Conservation (phyloP, 2,113 vertebrate species). For the Pandion haliaetus region DNA sequence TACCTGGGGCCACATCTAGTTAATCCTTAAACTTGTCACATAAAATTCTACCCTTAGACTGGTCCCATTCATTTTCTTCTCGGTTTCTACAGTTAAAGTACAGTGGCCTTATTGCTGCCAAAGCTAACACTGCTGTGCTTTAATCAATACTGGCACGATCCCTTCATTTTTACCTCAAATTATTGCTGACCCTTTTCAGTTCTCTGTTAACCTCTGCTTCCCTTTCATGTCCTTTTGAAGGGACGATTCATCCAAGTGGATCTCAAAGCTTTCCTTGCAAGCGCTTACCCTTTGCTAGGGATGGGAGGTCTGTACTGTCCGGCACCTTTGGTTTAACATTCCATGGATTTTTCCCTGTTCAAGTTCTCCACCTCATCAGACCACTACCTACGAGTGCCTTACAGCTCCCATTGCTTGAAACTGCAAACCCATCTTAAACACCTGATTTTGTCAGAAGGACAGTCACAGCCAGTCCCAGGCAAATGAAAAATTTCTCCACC, state of each 20-base stretch:
- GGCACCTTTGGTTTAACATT: background rate
- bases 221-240: background rate
- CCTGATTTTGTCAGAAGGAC: background rate
- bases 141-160: background rate
- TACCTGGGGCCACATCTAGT: background rate
- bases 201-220: background rate
- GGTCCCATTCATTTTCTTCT: background rate
- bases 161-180: background rate
- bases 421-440: background rate
- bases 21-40: background rate
- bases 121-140: fast-evolving
- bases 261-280: background rate
- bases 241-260: background rate
- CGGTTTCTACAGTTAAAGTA: background rate
- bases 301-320: background rate
- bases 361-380: background rate
- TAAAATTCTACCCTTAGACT: background rate
- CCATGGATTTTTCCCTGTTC: background rate
- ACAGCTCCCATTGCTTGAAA: background rate
- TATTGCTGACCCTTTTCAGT: background rate
- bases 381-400: background rate
- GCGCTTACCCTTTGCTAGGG: background rate
- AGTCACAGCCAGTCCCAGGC: background rate
- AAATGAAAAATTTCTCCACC: background rate
- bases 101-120: background rate